These are phyloP conservation scores for Petromus typicus DNA, from an alignment of 2,113 vertebrate genomes.

Conservation along the genomic window DNA sequence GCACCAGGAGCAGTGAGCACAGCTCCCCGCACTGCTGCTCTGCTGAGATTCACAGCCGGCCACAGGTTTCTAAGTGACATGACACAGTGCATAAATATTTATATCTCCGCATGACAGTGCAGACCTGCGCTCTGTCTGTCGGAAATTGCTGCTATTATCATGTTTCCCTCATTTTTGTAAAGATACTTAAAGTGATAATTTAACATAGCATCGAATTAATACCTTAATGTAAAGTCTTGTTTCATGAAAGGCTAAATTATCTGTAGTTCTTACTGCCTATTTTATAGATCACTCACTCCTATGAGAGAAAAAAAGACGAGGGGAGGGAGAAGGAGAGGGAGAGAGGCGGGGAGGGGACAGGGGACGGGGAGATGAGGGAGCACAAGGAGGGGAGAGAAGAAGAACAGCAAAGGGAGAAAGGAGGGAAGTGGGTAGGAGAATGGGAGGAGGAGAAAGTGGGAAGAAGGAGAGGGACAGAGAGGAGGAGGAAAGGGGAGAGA, in stretches of 20 bases:
- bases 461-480: too few relatives aligned
- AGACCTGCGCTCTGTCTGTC: slow-evolving; percentile 57
- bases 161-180: slow-evolving; percentile 48
- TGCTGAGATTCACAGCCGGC: slow-evolving; percentile 56
- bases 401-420: background rate
- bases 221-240: slow-evolving; percentile 58
- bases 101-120: slow-evolving; percentile 14
- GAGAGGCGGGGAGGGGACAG: too few relatives aligned
- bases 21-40: background rate
- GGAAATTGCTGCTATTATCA: slow-evolving; percentile 73
- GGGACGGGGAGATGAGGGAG: background rate
- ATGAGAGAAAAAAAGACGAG: background rate
- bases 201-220: slow-evolving; percentile 73
- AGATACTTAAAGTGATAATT: slow-evolving; percentile 60
- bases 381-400: background rate
- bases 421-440: too few relatives aligned
- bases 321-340: too few relatives aligned
- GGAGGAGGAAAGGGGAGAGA: too few relatives aligned
- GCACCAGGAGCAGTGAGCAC: slow-evolving; percentile 14
- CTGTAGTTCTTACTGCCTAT: slow-evolving; percentile 32
- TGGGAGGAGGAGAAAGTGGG: fast-evolving
- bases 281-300: background rate
- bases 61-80: slow-evolving; percentile 48
- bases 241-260: slow-evolving; percentile 72
- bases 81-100: slow-evolving; percentile 65